phyloP scores from a whole-genome alignment of 2,888 invertebrate species.

The Parelbella ahira region DNA sequence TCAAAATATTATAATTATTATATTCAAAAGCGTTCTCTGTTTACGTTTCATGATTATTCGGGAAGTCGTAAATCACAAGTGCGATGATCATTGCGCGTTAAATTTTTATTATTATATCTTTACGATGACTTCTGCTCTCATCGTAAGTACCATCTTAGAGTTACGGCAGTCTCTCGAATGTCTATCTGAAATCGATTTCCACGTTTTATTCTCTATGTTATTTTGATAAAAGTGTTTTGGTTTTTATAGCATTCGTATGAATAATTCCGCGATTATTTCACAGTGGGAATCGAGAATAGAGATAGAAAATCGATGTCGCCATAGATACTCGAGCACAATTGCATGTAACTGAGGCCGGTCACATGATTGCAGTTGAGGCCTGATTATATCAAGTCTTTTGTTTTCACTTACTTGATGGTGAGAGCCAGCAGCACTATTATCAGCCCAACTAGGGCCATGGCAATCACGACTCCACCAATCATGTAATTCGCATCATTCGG shows the following conservation, averaged over 20 bases:
- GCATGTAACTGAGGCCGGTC: conserved; percentile 2
- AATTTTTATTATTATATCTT: conserved; percentile 30
- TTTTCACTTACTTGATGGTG: conserved; percentile 85
- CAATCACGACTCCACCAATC: conserved; percentile 91
- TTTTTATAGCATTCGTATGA: too few species aligned
- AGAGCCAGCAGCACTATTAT: conserved; percentile 90
- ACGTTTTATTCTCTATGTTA: conserved; percentile 3
- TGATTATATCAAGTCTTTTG: conserved; percentile 10
- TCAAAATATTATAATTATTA: conserved; percentile 27
- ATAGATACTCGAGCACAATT: conserved; percentile 15
- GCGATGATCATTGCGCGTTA: conserved; percentile 28
- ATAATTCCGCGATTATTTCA: conserved; percentile 7
- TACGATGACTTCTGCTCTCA: conserved; percentile 26
- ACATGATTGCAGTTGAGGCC: conserved; percentile 10
- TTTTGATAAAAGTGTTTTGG: too few species aligned
- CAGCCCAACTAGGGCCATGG: conserved; percentile 89
- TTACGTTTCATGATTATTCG: conserved; percentile 17
- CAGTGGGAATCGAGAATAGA: too few species aligned
- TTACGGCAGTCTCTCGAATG: conserved; percentile 19
- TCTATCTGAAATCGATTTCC: conserved; percentile 7
- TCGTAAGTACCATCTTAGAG: conserved; percentile 21
- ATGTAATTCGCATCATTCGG: conserved; percentile 91
- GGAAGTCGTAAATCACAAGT: conserved; percentile 30
- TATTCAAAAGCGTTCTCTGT: conserved; percentile 17
- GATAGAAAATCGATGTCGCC: conserved; percentile 15